Evolutionary conservation across 2,113 vertebrate genomes (phyloP), one percentile per base, ranked within the genome.

Genomic region (Carollia perspicillata): DNA sequence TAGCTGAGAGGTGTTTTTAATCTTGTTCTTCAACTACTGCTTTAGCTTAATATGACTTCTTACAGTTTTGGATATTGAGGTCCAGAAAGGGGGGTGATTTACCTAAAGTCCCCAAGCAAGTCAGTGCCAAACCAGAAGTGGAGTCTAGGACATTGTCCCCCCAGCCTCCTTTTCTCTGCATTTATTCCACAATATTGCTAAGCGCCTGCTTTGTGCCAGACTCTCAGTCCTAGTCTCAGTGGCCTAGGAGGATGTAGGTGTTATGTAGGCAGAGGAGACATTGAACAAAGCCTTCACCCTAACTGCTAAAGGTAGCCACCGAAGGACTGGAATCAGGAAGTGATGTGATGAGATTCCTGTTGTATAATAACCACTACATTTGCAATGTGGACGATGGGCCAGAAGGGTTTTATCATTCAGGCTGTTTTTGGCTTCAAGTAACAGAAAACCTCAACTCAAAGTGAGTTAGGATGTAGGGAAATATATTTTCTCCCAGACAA

Each of bases 361-460:
- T 58, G 69, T n/a, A 13, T 28, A 35, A 28, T 37, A 74, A 60
- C 74, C 30, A 4, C 60, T 74, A 23, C 17, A 26, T 69, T 30
- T 83, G 20, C 33, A 44, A 53, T 49, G 66, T 83, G 35, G 60
- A 60, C 0, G 14, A 33, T 66, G 49, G 55, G 20, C 53, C 13
- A 10, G 63, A 78, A 93, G 66, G 23, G 8, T 26, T 65, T 96
- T 84, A 66, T 28, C 44, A 66, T 78, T 87, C 58, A 77, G 72
- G 55, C 72, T 75, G 9, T 33, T 65, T 88, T 72, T 42, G 63
- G 26, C 9, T 14, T 47, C 74, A 63, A 69, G n/a, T 91, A 66
- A 88, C 85, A 90, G 55, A 83, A 91, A 94, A 72, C 7, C 17
- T 85, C 74, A 80, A 63, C 72, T 80, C 44, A 87, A 55, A 71